These are phyloP conservation scores for Thunnus albacares DNA, from an alignment of 2,797 vertebrate genomes.

Conservation along the genomic window DNA sequence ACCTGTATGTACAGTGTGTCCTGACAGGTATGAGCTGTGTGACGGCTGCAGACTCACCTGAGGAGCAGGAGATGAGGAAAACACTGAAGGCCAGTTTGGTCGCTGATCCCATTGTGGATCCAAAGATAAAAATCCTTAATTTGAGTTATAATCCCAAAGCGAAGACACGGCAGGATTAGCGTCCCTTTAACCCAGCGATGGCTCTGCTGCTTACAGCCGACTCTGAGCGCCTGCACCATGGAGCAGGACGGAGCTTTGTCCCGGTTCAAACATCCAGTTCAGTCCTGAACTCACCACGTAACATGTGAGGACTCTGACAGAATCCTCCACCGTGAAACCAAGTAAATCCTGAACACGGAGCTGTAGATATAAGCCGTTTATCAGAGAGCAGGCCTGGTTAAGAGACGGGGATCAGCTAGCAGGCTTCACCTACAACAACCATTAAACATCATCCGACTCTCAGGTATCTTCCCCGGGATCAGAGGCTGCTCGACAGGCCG, in stretches of 20 bases:
- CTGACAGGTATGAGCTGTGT: background rate
- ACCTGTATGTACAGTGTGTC: too few relatives aligned
- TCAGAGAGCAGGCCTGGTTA: background rate
- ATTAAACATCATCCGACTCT: background rate
- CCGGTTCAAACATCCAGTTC: constrained; percentile 9
- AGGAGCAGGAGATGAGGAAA: constrained; percentile 96
- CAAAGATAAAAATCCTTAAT: constrained; percentile 32
- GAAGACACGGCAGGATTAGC: background rate
- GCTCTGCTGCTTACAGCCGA: background rate
- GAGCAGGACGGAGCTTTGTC: background rate
- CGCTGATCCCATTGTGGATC: constrained; percentile 92
- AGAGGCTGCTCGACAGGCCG: too few relatives aligned
- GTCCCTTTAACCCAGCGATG: background rate
- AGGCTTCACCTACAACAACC: background rate
- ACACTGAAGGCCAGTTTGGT: constrained; percentile 94
- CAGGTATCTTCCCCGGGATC: background rate
- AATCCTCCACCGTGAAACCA: background rate
- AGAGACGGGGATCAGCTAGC: background rate
- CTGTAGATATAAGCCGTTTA: background rate
- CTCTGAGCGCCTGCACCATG: background rate
- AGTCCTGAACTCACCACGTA: background rate
- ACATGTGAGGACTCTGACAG: too few relatives aligned
- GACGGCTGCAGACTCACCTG: constrained; percentile 86
- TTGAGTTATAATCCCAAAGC: constrained; percentile 54
- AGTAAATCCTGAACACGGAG: too few relatives aligned